phyloP scores from a whole-genome alignment of 2,888 invertebrate species.

The Zygogramma bicolorata region DNA sequence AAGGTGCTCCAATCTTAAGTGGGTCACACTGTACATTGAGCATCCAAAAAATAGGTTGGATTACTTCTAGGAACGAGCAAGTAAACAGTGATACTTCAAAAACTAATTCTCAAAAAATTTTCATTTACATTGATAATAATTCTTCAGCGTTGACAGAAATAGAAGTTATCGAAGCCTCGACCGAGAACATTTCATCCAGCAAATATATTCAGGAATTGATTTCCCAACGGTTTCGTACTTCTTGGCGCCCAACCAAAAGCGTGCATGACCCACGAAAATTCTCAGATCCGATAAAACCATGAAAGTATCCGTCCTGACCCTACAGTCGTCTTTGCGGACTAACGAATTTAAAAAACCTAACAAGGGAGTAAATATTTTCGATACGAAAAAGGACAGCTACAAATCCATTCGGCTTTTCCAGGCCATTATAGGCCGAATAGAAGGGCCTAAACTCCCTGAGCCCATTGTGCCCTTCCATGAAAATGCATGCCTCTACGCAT shows the following conservation, averaged over 20 bases:
- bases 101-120: too few relatives aligned
- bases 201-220: not conserved
- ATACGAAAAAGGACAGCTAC: slow-evolving; percentile 30
- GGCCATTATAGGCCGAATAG: slow-evolving; percentile 32
- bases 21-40: too few relatives aligned
- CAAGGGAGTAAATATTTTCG: slow-evolving; percentile 3
- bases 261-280: not conserved
- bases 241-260: not conserved
- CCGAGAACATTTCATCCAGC: not conserved
- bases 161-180: too few relatives aligned
- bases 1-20: too few relatives aligned
- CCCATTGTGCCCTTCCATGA: slow-evolving; percentile 30
- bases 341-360: not conserved
- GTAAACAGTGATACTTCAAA: too few relatives aligned
- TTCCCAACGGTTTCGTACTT: not conserved
- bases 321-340: not conserved
- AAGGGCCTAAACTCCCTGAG: slow-evolving; percentile 23
- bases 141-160: too few relatives aligned
- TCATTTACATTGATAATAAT: too few relatives aligned
- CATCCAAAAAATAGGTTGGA: too few relatives aligned
- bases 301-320: not conserved
- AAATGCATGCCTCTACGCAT: slow-evolving; percentile 31
- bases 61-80: too few relatives aligned
- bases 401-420: slow-evolving; percentile 39
- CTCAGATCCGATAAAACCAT: not conserved